Percentiles rank a stretch among this genome's conserved stretches.
Conservation (phyloP, 2,888 invertebrate genomes). For the Eucera pruinosa region DNA sequence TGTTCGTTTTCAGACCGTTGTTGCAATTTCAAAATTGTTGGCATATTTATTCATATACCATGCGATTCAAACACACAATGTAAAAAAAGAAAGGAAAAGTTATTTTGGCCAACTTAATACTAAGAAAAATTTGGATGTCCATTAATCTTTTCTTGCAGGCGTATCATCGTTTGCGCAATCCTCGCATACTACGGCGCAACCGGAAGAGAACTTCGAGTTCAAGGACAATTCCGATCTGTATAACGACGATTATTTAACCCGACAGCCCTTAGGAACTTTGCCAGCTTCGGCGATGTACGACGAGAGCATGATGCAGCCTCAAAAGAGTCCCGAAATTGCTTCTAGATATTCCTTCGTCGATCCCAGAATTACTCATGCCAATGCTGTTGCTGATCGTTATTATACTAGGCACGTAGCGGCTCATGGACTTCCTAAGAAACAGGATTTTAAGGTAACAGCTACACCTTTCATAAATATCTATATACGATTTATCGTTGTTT, state of each 20-base stretch:
- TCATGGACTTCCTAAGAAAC: conserved; percentile 83
- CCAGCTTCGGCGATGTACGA: conserved; percentile 84
- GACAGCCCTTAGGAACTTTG: conserved; percentile 82
- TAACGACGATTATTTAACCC: conserved; percentile 84
- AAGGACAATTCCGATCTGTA: conserved; percentile 88
- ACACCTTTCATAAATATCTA: not conserved
- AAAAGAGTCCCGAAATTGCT: conserved; percentile 77
- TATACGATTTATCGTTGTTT: not conserved
- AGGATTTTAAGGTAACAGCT: conserved; percentile 88
- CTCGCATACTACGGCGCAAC: conserved; percentile 77
- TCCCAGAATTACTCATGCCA: conserved; percentile 87
- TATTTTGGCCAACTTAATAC: too few relatives aligned
- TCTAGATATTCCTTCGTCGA: conserved; percentile 87
- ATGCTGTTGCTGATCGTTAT: conserved; percentile 87
- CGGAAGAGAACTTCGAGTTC: conserved; percentile 90
- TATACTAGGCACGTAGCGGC: conserved; percentile 87
- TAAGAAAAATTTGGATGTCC: not conserved
- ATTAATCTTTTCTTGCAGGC: conserved; percentile 69
- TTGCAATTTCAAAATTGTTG: too few relatives aligned
- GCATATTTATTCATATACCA: too few relatives aligned
- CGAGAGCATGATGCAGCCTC: conserved; percentile 78
- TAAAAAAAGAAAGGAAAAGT: too few relatives aligned
- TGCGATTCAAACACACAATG: too few relatives aligned
- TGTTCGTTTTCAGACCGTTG: too few relatives aligned
- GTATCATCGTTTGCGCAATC: conserved; percentile 85